Evolutionary conservation across 1,140 invertebrate species (phyloP).

Genomic region (Caenorhabditis tropicalis): DNA sequence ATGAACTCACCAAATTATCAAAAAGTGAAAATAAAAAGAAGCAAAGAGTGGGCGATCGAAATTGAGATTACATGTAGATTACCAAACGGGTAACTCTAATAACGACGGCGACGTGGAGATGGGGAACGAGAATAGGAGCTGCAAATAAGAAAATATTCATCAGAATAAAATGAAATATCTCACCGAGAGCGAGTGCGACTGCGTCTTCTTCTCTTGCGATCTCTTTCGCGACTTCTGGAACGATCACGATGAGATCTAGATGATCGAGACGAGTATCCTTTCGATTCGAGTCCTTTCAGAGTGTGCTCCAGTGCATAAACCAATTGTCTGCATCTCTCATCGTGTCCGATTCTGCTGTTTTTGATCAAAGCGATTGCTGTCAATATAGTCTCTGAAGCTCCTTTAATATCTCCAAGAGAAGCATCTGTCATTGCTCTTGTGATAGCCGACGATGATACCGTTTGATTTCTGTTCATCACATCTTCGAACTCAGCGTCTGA

Average conservation of each 20-base stretch:
- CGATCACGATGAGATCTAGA: constrained; percentile 61
- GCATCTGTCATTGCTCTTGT: constrained; percentile 95
- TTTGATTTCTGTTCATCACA: constrained; percentile 94
- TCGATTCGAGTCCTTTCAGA: constrained; percentile 92
- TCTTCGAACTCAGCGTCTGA: constrained; percentile 96
- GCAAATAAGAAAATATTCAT: too few relatives aligned
- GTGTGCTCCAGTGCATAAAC: constrained; percentile 86
- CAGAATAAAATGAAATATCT: too few relatives aligned
- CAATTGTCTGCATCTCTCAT: constrained; percentile 96
- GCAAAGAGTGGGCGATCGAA: too few relatives aligned
- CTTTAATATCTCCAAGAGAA: constrained; percentile 89
- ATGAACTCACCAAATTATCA: background rate
- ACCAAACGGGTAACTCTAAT: background rate
- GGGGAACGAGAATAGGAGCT: background rate
- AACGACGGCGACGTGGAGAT: constrained; percentile 6
- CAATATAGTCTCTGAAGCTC: constrained; percentile 95
- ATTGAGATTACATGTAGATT: background rate
- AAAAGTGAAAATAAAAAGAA: constrained; percentile 10
- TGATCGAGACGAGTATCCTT: constrained; percentile 82
- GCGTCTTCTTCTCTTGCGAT: constrained; percentile 63
- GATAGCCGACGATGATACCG: constrained; percentile 87
- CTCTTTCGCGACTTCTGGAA: constrained; percentile 59
- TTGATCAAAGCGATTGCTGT: constrained; percentile 98
- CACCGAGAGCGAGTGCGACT: constrained; percentile 51
- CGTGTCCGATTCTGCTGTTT: constrained; percentile 94